Evolutionary conservation across 2,888 invertebrate species (phyloP).

Genomic region (Tinea semifulvella): DNA sequence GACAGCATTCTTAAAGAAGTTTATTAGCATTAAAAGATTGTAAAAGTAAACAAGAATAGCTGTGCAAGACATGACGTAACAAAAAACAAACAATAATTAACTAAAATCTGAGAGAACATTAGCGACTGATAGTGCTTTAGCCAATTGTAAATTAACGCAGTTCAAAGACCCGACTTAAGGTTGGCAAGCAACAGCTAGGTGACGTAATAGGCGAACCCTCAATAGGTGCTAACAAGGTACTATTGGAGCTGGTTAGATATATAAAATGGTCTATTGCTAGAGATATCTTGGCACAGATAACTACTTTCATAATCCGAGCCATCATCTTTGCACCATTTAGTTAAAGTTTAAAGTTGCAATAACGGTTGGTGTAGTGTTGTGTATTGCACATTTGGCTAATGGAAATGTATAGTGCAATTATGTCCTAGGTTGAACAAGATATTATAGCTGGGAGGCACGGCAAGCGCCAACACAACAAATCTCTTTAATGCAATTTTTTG

Average conservation of each 20-base stretch:
- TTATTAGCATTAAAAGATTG: not conserved
- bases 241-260: constrained; percentile 30
- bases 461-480: not conserved
- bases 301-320: not conserved
- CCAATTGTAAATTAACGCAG: constrained; percentile 6
- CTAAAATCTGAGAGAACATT: not conserved
- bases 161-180: constrained; percentile 1
- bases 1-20: not conserved
- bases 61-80: not conserved
- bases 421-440: constrained; percentile 17
- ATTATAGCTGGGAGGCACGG: constrained; percentile 6
- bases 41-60: not conserved
- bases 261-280: constrained; percentile 6
- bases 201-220: constrained; percentile 10
- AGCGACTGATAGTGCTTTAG: not conserved
- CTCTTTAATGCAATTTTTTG: too few species aligned
- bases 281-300: not conserved
- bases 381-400: constrained; percentile 39
- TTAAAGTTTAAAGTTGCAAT: constrained; percentile 1
- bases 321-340: constrained; percentile 1
- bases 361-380: constrained; percentile 29
- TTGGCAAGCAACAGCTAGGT: not conserved
- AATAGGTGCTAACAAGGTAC: constrained; percentile 48
- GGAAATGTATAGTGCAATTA: constrained; percentile 34
- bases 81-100: not conserved